These are phyloP conservation scores for Oreochromis grahami DNA, from an alignment of 2,797 vertebrate genomes.

Conservation along the genomic window DNA sequence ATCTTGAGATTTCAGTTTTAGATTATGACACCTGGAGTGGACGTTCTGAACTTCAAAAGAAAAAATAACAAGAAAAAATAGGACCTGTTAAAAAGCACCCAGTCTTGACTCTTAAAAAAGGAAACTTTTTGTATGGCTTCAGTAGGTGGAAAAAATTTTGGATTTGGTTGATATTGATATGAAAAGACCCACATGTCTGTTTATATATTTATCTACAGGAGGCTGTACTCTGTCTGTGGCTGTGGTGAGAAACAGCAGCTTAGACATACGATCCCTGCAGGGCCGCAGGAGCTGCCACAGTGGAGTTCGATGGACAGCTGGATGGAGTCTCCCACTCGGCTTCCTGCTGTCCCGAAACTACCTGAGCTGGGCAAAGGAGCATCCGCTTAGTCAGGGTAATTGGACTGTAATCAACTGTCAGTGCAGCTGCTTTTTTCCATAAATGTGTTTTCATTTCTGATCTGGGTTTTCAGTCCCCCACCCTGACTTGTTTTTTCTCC, in stretches of 20 bases:
- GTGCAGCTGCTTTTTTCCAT: neutral
- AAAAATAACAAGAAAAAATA: neutral
- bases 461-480: neutral
- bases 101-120: neutral
- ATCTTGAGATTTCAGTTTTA: neutral
- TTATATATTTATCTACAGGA: constrained; percentile 57
- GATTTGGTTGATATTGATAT: neutral
- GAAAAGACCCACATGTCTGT: neutral
- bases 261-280: constrained; percentile 77
- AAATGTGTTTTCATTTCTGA: neutral
- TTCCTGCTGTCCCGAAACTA: constrained; percentile 86
- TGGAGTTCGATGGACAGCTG: constrained; percentile 85
- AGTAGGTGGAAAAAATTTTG: fast-evolving
- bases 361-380: constrained; percentile 82
- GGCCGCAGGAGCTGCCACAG: constrained; percentile 85
- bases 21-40: neutral
- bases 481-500: neutral
- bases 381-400: constrained; percentile 83
- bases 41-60: neutral
- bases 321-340: constrained; percentile 89
- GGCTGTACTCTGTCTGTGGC: constrained; percentile 86
- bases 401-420: neutral
- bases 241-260: constrained; percentile 73
- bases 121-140: neutral
- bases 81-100: neutral